These are phyloP conservation scores for Ganaspis brasiliensis DNA, from an alignment of 2,888 invertebrate species.

Conservation along the genomic window DNA sequence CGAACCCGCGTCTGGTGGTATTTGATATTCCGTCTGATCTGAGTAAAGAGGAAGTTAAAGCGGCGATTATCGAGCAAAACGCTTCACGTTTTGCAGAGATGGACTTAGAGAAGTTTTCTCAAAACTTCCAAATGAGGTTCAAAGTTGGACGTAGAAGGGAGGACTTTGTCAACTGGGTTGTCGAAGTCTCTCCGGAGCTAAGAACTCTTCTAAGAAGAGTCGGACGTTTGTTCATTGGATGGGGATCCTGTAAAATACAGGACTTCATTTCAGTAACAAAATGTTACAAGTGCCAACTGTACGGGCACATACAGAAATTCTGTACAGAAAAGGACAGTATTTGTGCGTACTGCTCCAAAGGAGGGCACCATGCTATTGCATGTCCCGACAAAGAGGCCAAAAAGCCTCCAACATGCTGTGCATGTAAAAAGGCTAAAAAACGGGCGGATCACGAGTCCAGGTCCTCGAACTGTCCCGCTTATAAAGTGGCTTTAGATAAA, in stretches of 20 bases:
- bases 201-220: constrained; percentile 1
- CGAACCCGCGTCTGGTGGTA: neutral
- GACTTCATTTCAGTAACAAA: constrained; percentile 42
- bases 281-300: constrained; percentile 55
- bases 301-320: constrained; percentile 45
- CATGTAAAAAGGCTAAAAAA: too few species aligned
- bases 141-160: constrained; percentile 21
- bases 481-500: too few species aligned
- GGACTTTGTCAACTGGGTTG: constrained; percentile 25
- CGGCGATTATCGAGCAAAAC: neutral
- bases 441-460: too few species aligned
- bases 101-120: neutral
- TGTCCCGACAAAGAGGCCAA: constrained; percentile 39
- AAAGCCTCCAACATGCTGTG: too few species aligned
- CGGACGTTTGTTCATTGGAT: constrained; percentile 30
- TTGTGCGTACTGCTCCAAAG: constrained; percentile 48
- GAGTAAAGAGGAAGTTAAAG: neutral
- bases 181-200: constrained; percentile 17
- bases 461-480: too few species aligned
- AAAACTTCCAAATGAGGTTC: neutral
- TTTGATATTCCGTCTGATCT: neutral
- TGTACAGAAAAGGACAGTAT: constrained; percentile 33
- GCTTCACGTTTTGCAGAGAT: neutral
- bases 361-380: constrained; percentile 46
- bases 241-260: constrained; percentile 25